Evolutionary conservation across 2,888 invertebrate species (phyloP).

Genomic region (Lasioglossum pauxillum): DNA sequence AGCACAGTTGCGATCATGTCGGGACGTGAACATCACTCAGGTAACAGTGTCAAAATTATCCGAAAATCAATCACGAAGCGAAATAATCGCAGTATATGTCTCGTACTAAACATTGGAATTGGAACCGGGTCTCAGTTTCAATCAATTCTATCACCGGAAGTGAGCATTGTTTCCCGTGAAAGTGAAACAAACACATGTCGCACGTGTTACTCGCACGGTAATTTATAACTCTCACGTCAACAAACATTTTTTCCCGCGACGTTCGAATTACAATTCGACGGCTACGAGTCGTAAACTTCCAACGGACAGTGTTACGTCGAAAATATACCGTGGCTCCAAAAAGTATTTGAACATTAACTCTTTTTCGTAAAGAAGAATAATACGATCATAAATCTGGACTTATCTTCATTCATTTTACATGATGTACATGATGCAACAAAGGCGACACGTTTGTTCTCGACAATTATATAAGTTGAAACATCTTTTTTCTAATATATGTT

Average conservation of each 20-base stretch:
- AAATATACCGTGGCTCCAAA: not conserved
- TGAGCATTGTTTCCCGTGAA: not conserved
- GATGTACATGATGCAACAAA: too few relatives aligned
- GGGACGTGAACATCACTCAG: conserved; percentile 10
- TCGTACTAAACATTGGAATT: not conserved
- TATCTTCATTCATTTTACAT: too few relatives aligned
- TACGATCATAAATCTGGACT: not conserved
- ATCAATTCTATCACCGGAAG: not conserved
- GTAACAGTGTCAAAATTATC: conserved; percentile 10
- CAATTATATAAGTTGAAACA: too few relatives aligned
- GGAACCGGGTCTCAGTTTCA: not conserved
- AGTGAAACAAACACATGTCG: not conserved
- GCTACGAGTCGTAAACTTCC: not conserved
- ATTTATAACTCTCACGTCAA: not conserved
- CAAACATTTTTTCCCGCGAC: not conserved
- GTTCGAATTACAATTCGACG: not conserved
- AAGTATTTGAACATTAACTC: not conserved
- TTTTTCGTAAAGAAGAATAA: not conserved
- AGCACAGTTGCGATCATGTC: conserved; percentile 1
- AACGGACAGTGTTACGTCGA: not conserved
- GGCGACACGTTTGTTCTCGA: not conserved
- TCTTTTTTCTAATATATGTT: too few relatives aligned
- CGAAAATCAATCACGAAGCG: not conserved
- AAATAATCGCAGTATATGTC: not conserved
- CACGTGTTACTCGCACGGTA: not conserved